Conservation (phyloP, 2,797 vertebrate genomes). For the Ctenochaetus hawaiiensis region DNA sequence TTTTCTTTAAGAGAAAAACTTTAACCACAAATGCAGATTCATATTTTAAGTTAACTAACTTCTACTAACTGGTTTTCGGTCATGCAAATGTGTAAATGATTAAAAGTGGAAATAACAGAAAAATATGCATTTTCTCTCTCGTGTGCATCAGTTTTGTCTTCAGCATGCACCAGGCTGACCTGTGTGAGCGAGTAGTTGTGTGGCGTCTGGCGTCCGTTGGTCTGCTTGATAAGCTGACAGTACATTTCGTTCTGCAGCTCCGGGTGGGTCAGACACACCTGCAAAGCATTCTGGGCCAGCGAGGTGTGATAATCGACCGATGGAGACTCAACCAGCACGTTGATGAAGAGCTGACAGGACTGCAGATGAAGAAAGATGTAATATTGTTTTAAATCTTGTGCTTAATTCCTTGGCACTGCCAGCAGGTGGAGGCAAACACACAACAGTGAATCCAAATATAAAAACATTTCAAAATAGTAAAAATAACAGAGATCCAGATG, state of each 20-base stretch:
- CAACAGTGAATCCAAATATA: neutral
- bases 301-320: conserved; percentile 96
- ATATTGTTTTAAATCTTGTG: neutral
- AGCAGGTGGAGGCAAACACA: conserved; percentile 68
- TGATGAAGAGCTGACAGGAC: conserved; percentile 98
- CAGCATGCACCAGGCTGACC: conserved; percentile 77
- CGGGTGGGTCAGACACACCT: conserved; percentile 93
- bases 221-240: conserved; percentile 96
- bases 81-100: too few relatives aligned
- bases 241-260: conserved; percentile 98
- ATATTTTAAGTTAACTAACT: too few relatives aligned
- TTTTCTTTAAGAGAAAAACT: neutral
- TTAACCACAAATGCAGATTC: too few relatives aligned
- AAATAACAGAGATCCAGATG: neutral
- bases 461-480: neutral
- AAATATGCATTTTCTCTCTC: neutral
- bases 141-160: neutral
- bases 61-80: neutral
- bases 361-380: conserved; percentile 60
- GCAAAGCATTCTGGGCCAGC: conserved; percentile 94
- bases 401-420: neutral
- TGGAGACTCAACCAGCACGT: conserved; percentile 93
- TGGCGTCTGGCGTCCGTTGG: conserved; percentile 84
- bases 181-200: conserved; percentile 92
- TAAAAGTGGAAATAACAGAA: neutral